Conservation (phyloP, 2,113 vertebrate species). For the Xyrauchen texanus region DNA sequence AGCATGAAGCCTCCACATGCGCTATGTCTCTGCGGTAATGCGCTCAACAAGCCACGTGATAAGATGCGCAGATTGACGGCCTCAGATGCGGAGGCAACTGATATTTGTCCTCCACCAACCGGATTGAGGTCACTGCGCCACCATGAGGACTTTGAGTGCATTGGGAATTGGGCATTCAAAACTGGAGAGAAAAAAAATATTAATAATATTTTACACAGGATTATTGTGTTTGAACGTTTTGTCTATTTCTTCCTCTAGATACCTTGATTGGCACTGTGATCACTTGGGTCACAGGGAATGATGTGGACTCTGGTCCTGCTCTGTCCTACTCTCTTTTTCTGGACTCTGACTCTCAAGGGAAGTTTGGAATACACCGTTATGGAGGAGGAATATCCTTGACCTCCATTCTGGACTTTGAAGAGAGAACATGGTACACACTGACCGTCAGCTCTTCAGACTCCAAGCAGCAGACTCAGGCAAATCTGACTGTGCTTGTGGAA, state of each 20-base stretch:
- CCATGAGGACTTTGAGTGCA: too few relatives aligned
- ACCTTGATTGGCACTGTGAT: slow-evolving; percentile 90
- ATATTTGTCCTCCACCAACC: too few relatives aligned
- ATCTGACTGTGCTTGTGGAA: slow-evolving; percentile 87
- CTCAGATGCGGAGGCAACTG: too few relatives aligned
- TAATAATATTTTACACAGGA: not conserved
- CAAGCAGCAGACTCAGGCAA: slow-evolving; percentile 83
- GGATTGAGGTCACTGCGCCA: too few relatives aligned
- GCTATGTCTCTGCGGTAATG: too few relatives aligned
- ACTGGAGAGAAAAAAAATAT: too few relatives aligned
- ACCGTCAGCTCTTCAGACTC: slow-evolving; percentile 86
- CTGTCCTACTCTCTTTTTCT: slow-evolving; percentile 83
- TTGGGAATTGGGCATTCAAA: too few relatives aligned
- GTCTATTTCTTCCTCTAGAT: slow-evolving; percentile 71
- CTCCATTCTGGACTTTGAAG: slow-evolving; percentile 83
- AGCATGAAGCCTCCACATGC: too few relatives aligned
- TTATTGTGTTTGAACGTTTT: not conserved
- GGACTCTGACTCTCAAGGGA: slow-evolving; percentile 72
- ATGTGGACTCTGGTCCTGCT: slow-evolving; percentile 89
- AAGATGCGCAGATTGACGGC: too few relatives aligned
- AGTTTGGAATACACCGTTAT: slow-evolving; percentile 88
- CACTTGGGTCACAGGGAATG: slow-evolving; percentile 91
- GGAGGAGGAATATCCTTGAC: slow-evolving; percentile 84
- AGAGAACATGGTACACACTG: slow-evolving; percentile 81
- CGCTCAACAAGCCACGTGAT: too few relatives aligned